Evolutionary conservation across 2,888 invertebrate species (phyloP).

Genomic region (Chaitophorus viminalis): DNA sequence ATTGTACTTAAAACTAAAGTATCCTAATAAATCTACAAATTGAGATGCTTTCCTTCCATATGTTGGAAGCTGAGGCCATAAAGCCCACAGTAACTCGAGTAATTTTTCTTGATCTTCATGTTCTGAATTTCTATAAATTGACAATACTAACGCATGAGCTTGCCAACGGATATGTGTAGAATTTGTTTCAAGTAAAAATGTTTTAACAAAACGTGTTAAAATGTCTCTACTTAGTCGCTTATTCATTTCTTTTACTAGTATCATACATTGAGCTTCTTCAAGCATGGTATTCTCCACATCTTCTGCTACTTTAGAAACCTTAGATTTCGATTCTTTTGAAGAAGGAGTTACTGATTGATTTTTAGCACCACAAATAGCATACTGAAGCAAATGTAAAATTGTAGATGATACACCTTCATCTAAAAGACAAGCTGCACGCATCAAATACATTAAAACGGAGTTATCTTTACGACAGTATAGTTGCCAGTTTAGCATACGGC

Average conservation of each 20-base stretch:
- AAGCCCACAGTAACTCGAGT: constrained; percentile 85
- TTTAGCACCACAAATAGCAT: constrained; percentile 79
- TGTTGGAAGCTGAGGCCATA: constrained; percentile 90
- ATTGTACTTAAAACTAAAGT: constrained; percentile 88
- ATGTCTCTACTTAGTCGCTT: constrained; percentile 64
- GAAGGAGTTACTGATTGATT: constrained; percentile 59
- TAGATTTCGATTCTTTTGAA: constrained; percentile 54
- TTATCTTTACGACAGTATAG: constrained; percentile 80
- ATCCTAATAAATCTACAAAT: constrained; percentile 95
- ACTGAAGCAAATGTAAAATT: constrained; percentile 88
- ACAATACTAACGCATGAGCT: constrained; percentile 86
- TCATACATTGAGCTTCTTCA: constrained; percentile 64
- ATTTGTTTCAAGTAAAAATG: constrained; percentile 93
- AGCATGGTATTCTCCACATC: constrained; percentile 51
- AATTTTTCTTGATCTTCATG: constrained; percentile 81
- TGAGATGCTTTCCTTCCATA: constrained; percentile 95
- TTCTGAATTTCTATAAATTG: constrained; percentile 81
- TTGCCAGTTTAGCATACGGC: constrained; percentile 96
- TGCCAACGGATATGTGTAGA: constrained; percentile 94
- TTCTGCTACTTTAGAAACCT: constrained; percentile 53
- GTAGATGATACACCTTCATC: constrained; percentile 92
- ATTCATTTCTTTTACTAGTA: constrained; percentile 65
- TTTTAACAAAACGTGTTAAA: constrained; percentile 81
- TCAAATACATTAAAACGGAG: constrained; percentile 79
- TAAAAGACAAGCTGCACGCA: constrained; percentile 79